Percentiles rank a stretch among this genome's conserved stretches.
These are phyloP conservation scores for Penaeus indicus DNA, from an alignment of 1,140 invertebrate species.

Conservation along the genomic window DNA sequence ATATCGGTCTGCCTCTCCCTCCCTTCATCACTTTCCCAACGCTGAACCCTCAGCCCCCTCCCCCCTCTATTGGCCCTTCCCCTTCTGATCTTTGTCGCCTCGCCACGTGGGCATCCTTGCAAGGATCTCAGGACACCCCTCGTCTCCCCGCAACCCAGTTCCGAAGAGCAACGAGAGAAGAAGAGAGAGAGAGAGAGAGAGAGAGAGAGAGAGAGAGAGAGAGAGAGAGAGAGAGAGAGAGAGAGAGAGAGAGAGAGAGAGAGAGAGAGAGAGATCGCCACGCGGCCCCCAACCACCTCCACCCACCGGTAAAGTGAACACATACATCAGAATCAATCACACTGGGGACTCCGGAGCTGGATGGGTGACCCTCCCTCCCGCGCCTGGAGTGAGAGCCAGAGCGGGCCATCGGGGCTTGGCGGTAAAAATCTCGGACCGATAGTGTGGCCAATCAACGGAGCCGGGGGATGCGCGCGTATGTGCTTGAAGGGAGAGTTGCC, in stretches of 20 bases:
- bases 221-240: too few species aligned
- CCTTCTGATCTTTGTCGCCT: too few species aligned
- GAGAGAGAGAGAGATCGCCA: too few species aligned
- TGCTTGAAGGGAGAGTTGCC: background rate
- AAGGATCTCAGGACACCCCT: too few species aligned
- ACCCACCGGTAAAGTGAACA: constrained; percentile 59
- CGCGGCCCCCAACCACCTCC: constrained; percentile 30
- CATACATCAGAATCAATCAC: constrained; percentile 64
- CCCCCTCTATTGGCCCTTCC: too few species aligned
- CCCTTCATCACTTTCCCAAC: background rate
- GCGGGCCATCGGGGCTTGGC: constrained; percentile 51
- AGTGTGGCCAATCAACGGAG: constrained; percentile 48
- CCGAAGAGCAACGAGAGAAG: too few species aligned
- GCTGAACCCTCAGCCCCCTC: background rate
- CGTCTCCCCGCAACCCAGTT: too few species aligned
- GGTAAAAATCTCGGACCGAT: constrained; percentile 44
- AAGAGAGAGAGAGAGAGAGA: too few species aligned
- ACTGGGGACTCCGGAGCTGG: constrained; percentile 49
- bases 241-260: too few species aligned
- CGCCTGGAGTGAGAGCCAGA: constrained; percentile 49
- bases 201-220: too few species aligned
- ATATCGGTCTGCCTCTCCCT: background rate
- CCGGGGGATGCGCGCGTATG: constrained; percentile 48
- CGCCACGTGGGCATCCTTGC: too few species aligned
- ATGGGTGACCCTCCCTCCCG: constrained; percentile 47